Conservation (phyloP, 2,113 vertebrate genomes). For the Antechinus stuartii region DNA sequence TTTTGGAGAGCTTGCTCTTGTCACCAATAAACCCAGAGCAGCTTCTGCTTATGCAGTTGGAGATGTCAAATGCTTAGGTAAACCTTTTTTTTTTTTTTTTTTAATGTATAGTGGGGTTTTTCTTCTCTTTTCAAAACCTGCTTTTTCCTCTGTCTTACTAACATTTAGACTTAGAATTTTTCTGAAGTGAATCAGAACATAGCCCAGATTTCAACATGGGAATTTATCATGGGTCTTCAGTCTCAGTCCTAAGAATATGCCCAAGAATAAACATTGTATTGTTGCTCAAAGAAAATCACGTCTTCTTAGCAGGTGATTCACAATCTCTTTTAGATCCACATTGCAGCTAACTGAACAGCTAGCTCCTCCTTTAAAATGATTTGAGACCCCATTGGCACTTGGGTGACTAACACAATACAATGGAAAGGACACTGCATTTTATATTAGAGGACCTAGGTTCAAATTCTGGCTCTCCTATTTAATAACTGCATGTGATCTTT, state of each 20-base stretch:
- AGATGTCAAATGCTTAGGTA: constrained; percentile 96
- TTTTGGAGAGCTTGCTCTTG: constrained; percentile 98
- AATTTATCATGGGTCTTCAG: background rate
- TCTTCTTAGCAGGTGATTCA: background rate
- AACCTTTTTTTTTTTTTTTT: constrained; percentile 66
- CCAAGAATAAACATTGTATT: background rate
- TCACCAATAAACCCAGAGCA: constrained; percentile 98
- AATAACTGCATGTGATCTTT: background rate
- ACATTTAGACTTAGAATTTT: background rate
- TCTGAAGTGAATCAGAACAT: constrained; percentile 16
- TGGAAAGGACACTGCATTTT: background rate
- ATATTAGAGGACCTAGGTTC: background rate
- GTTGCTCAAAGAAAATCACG: background rate
- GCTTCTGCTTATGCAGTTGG: constrained; percentile 97
- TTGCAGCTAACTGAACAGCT: background rate
- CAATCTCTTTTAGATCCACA: background rate
- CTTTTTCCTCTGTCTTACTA: background rate
- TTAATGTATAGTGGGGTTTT: background rate
- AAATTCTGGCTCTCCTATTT: background rate
- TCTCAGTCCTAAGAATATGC: background rate
- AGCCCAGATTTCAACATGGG: background rate
- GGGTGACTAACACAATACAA: background rate
- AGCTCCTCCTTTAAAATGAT: background rate
- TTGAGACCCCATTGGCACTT: background rate
- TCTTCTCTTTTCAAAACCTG: constrained; percentile 10